Evolutionary conservation across 2,888 invertebrate genomes (phyloP), one percentile per base, ranked within the genome.

Genomic region (Pristionchus japonicus): DNA sequence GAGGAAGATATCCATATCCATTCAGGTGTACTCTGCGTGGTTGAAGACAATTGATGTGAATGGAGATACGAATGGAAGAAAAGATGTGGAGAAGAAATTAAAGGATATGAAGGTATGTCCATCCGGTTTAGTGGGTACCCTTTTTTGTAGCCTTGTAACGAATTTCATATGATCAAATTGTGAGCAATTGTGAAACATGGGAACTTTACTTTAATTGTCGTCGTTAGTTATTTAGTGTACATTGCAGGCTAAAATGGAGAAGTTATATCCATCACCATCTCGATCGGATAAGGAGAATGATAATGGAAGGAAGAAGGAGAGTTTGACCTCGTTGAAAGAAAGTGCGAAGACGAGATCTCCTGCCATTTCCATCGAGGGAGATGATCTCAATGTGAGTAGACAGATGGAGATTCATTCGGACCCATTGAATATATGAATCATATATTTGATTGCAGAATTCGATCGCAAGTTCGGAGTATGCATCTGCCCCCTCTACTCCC

Each of bases 401-500:
- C n/a, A 57, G 6, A n/a, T n/a, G 57, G 4, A 7, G 4, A 57
- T 64, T 4, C 64, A 64, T 27, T 64, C 27, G 64, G 64, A 64
- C 15, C n/a, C 15, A 43, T 43, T 43, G 43, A 43, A 43, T 43
- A 9, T 43, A 11, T 43, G 43, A 11, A 43, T 43, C 2, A 67
- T 27, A 37, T 74, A 20, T 23, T 17, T 23, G 11, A 13, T 64
- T 86, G 40, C 0, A 86, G 86, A 40, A n/a, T 37, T 86, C 86
- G 20, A 31, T 11, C 11, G 64, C 67, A 1, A 67, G 37, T 27
- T 86, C 86, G 11, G 86, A 86, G 31, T 86, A 86, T 23, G 67
- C 86, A 15, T 86, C 86, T 43, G 86, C 86, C 20, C 86, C 86
- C 11, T 15, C 20, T 27, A 86, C 86, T 31, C 86, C 86, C n/a